phyloP scores from a whole-genome alignment of 2,797 vertebrate genomes.

The Oceanodroma leucorhoa region DNA sequence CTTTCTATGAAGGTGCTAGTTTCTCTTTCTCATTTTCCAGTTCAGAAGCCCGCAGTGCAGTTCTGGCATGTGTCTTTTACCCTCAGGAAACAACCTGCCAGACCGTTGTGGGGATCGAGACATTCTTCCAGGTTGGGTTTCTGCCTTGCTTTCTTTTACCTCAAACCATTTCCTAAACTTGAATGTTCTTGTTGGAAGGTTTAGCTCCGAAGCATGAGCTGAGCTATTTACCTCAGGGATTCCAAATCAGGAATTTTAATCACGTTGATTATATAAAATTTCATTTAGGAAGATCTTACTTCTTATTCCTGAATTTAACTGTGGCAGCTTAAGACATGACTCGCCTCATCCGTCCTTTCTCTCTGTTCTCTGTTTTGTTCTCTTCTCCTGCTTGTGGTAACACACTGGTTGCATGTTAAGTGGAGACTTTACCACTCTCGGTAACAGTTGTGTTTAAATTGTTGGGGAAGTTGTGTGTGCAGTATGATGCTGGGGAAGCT shows the following conservation, averaged over 20 bases:
- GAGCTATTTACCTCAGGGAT: background rate
- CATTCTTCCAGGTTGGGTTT: background rate
- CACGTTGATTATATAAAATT: background rate
- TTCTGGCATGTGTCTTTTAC: background rate
- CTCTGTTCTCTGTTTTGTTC: background rate
- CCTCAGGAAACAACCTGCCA: constrained; percentile 3
- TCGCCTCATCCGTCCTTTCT: background rate
- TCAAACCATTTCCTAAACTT: constrained; percentile 16
- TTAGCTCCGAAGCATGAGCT: background rate
- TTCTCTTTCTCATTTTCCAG: constrained; percentile 2
- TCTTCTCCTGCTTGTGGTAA: background rate
- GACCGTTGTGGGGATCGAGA: background rate
- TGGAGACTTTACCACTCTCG: background rate
- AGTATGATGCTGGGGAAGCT: background rate
- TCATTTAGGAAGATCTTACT: background rate
- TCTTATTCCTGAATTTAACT: background rate
- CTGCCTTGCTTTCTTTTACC: background rate
- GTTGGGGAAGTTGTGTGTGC: background rate
- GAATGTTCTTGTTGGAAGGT: background rate
- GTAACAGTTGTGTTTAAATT: background rate
- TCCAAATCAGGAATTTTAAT: constrained; percentile 27
- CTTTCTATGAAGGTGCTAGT: background rate
- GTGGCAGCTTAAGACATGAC: background rate
- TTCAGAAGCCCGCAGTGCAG: background rate
- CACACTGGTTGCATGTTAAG: background rate